Percentiles rank a stretch among this genome's conserved stretches.
Conservation (phyloP, 2,888 invertebrate genomes). For the Aphelenchoides bicaudatus region DNA sequence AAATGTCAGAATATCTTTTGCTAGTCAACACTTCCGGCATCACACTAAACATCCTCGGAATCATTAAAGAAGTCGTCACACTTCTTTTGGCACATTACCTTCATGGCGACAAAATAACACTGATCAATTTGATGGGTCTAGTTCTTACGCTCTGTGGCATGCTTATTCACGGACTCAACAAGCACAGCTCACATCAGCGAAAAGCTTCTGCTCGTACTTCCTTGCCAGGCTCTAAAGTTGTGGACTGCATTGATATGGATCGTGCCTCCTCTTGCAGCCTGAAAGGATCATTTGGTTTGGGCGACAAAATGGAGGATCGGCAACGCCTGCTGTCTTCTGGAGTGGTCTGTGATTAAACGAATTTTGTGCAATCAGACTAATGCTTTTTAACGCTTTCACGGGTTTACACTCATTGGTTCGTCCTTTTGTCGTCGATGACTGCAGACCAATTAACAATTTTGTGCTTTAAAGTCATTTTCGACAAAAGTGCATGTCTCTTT, state of each 20-base stretch:
- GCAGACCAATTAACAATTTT: not conserved
- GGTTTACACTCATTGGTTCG: not conserved
- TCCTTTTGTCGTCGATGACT: not conserved
- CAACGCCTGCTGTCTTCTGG: constrained; percentile 2
- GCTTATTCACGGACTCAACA: constrained; percentile 36
- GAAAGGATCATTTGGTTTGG: not conserved
- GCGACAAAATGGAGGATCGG: constrained; percentile 1
- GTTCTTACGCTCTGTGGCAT: constrained; percentile 84
- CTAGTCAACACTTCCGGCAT: constrained; percentile 90
- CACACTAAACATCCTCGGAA: constrained; percentile 88
- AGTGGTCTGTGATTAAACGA: constrained; percentile 15
- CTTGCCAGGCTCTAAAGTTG: constrained; percentile 9
- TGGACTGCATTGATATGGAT: constrained; percentile 18
- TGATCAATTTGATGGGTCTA: constrained; percentile 79
- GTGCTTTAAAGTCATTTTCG: too few species aligned
- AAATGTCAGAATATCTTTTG: constrained; percentile 76
- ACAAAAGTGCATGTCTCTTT: too few species aligned
- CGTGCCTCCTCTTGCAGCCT: constrained; percentile 1
- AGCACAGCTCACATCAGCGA: constrained; percentile 14
- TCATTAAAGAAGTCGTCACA: constrained; percentile 88
- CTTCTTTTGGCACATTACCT: constrained; percentile 80
- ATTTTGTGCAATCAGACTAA: not conserved
- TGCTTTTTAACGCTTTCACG: not conserved
- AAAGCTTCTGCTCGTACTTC: not conserved
- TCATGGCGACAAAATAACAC: constrained; percentile 79